These are phyloP conservation scores for Ditula angustiorana DNA, from an alignment of 2,888 invertebrate species.

Conservation along the genomic window DNA sequence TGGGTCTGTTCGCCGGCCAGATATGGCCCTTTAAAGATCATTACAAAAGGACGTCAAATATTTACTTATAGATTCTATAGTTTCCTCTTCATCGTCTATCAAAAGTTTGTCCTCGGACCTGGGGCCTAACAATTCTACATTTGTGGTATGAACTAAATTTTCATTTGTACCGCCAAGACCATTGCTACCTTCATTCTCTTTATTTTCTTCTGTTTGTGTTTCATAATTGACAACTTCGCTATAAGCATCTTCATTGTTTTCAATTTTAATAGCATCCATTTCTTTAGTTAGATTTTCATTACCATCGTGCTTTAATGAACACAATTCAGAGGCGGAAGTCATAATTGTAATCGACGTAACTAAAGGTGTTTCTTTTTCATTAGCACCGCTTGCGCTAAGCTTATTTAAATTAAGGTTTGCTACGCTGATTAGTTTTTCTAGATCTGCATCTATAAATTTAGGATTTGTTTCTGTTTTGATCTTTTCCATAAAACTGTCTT, in stretches of 20 bases:
- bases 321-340: slow-evolving; percentile 18
- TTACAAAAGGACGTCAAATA: slow-evolving; percentile 3
- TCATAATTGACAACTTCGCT: too few species aligned
- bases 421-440: background rate
- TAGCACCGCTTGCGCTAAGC: background rate
- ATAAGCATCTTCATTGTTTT: background rate
- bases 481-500: background rate
- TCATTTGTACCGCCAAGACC: background rate
- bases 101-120: background rate
- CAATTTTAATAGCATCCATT: slow-evolving; percentile 12
- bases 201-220: background rate
- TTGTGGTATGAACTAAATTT: background rate
- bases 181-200: background rate
- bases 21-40: background rate
- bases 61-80: slow-evolving; percentile 23
- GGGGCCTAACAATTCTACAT: background rate
- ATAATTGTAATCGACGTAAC: slow-evolving; percentile 19
- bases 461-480: slow-evolving; percentile 14
- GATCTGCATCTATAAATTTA: background rate
- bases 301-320: slow-evolving; percentile 2
- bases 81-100: slow-evolving; percentile 19
- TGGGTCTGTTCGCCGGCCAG: background rate
- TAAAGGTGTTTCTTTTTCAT: slow-evolving; percentile 17
- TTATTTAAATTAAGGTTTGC: background rate
- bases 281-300: background rate